Conservation (phyloP, 2,888 invertebrate genomes). For the Acanthopleura granulata region DNA sequence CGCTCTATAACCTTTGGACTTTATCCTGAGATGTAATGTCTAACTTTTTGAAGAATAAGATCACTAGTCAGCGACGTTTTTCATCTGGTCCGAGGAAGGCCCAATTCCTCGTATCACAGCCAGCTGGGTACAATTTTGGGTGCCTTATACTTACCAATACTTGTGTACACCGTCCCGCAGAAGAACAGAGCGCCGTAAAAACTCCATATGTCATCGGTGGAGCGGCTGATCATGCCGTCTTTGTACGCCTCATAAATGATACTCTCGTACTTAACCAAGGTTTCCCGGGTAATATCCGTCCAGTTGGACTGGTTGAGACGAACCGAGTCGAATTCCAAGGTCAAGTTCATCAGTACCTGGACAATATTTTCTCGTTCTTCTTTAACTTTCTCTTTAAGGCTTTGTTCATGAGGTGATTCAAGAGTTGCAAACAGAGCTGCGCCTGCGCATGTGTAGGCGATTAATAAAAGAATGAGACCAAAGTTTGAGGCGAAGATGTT, state of each 20-base stretch:
- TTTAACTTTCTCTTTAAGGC: slow-evolving; percentile 89
- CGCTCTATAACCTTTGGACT: too few relatives aligned
- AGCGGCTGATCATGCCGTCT: slow-evolving; percentile 85
- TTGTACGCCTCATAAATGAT: slow-evolving; percentile 87
- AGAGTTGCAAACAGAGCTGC: slow-evolving; percentile 84
- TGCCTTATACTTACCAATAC: slow-evolving; percentile 72
- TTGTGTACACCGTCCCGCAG: slow-evolving; percentile 71
- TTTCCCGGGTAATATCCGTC: slow-evolving; percentile 70
- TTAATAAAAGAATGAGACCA: slow-evolving; percentile 83
- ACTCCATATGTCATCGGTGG: slow-evolving; percentile 75
- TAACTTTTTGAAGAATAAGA: too few relatives aligned
- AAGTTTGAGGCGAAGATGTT: slow-evolving; percentile 61
- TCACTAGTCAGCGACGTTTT: too few relatives aligned
- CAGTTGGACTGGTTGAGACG: slow-evolving; percentile 30
- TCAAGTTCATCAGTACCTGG: slow-evolving; percentile 80
- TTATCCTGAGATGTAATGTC: too few relatives aligned
- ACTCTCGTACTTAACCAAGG: slow-evolving; percentile 86
- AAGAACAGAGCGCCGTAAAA: slow-evolving; percentile 70
- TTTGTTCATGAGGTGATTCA: slow-evolving; percentile 87
- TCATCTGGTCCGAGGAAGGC: too few relatives aligned
- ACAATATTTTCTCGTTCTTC: slow-evolving; percentile 82
- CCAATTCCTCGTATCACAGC: too few relatives aligned
- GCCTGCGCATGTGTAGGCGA: slow-evolving; percentile 85
- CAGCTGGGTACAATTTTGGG: too few relatives aligned
- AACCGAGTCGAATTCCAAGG: slow-evolving; percentile 19